Evolutionary conservation across 2,888 invertebrate species (phyloP), one percentile per base, ranked within the genome.

Genomic region (Cheilosia vulpina): DNA sequence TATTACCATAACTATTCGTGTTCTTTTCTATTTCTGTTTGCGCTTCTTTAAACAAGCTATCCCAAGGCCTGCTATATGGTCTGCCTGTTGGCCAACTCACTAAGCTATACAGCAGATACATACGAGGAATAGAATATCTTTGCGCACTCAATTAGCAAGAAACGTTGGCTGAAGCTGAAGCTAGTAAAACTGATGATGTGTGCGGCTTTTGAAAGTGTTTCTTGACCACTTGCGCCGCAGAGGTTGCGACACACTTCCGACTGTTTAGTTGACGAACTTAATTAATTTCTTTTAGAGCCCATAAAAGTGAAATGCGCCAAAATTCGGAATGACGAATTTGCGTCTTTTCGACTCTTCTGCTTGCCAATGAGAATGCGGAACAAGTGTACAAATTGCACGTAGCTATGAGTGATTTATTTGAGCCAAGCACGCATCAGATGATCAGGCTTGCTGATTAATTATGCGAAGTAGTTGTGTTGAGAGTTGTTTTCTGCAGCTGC

Each of bases 111-210:
- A 27, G 11, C 4, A 47, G n/a, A 68, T 43, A 17, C 50, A 21
- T n/a, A 43, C 43, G 6, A n/a, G 9, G 57, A 60, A 58, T 17
- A 43, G 19, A 38, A 57, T 38, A 78, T 43, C 38, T 47, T 4
- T 15, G 52, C 52, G 69, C 63, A 83, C 83, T 78, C 83, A 83
- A 83, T 83, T 83, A 79, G 78, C 73, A 79, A 65, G 52, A 65
- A 73, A 69, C 6, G 7, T 4, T 38, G 4, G 34, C 34, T 34
- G 58, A n/a, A 75, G 75, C 66, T 79, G 58, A 19, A 79, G 75
- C 66, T 84, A 63, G 63, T 79, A 79, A 84, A 79, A 78, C 31
- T 11, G 45, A 69, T 34, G 57, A 71, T 55, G 24, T 47, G 19
- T 57, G 55, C 13, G 6, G 6, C 17, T 68, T 41, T 41, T 68